Conservation (phyloP, 2,888 invertebrate genomes). For the Hedya salicella region DNA sequence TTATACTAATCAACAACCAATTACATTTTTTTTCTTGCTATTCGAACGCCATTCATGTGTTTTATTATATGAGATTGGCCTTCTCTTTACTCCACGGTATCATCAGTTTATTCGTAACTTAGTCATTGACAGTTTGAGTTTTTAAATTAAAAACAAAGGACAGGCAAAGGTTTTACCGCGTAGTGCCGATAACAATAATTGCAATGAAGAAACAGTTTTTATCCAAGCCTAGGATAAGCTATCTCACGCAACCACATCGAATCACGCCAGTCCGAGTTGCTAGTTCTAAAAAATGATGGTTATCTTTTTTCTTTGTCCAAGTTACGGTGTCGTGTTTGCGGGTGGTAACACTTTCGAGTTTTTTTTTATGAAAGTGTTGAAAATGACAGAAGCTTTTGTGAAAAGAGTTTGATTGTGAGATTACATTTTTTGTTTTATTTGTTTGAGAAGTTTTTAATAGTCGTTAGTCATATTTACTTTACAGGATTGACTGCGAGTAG, state of each 20-base stretch:
- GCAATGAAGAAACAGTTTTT: slow-evolving; percentile 53
- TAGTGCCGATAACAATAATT: slow-evolving; percentile 45
- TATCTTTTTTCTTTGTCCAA: slow-evolving; percentile 40
- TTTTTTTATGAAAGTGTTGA: slow-evolving; percentile 22
- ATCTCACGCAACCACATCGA: slow-evolving; percentile 52
- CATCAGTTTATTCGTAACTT: background rate
- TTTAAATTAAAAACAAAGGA: slow-evolving; percentile 30
- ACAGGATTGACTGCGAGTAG: no score
- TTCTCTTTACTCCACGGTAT: no score
- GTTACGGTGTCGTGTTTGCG: slow-evolving; percentile 29
- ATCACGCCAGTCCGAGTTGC: slow-evolving; percentile 32
- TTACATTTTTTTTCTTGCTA: no score
- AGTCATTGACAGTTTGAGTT: background rate
- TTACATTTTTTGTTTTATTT: background rate
- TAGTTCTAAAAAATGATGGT: slow-evolving; percentile 37
- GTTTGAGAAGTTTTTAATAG: background rate
- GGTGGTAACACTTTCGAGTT: slow-evolving; percentile 29
- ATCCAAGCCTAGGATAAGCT: slow-evolving; percentile 50
- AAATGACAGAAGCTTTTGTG: slow-evolving; percentile 7
- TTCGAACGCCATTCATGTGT: no score
- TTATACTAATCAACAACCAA: no score
- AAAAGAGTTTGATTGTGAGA: background rate
- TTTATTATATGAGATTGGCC: no score
- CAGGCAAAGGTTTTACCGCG: slow-evolving; percentile 23
- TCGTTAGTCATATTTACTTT: background rate